phyloP scores from a whole-genome alignment of 1,140 invertebrate species.

The Micrasema longulum region DNA sequence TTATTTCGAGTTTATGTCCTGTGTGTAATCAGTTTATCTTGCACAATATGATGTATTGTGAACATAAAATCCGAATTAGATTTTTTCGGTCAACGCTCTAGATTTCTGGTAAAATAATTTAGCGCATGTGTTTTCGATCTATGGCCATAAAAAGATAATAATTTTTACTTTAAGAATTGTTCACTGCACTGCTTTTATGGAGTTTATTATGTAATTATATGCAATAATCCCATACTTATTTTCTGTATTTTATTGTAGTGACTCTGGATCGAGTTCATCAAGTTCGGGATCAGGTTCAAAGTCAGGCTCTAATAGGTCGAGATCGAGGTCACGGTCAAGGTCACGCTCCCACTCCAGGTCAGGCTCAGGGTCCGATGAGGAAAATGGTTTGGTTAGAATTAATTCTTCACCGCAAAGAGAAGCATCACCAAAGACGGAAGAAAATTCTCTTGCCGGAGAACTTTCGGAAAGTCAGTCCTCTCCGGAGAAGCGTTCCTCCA shows the following conservation, averaged over 20 bases:
- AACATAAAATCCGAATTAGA: too few relatives aligned
- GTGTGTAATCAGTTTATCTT: too few relatives aligned
- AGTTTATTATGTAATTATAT: too few relatives aligned
- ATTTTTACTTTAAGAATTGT: too few relatives aligned
- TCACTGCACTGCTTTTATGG: too few relatives aligned
- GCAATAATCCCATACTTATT: too few relatives aligned
- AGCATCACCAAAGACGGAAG: constrained; percentile 60
- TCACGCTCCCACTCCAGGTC: constrained; percentile 61
- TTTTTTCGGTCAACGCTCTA: too few relatives aligned
- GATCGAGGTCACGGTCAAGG: constrained; percentile 57
- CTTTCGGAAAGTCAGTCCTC: constrained; percentile 63
- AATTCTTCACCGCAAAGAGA: constrained; percentile 51
- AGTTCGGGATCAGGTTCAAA: constrained; percentile 23
- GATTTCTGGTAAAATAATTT: too few relatives aligned
- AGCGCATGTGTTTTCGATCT: too few relatives aligned
- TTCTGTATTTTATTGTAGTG: constrained; percentile 22
- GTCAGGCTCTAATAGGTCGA: constrained; percentile 3
- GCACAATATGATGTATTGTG: too few relatives aligned
- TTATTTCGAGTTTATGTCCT: too few relatives aligned
- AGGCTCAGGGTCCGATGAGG: constrained; percentile 56
- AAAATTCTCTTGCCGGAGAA: constrained; percentile 64
- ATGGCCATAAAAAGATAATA: too few relatives aligned
- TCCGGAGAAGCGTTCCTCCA: constrained; percentile 62
- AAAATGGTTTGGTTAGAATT: constrained; percentile 44
- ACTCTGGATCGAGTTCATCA: constrained; percentile 34